A percentile compares a stretch with the other conserved stretches of the same genome.
These are phyloP conservation scores for Myotis vivesi DNA, from an alignment of 2,797 vertebrate species.

Conservation along the genomic window DNA sequence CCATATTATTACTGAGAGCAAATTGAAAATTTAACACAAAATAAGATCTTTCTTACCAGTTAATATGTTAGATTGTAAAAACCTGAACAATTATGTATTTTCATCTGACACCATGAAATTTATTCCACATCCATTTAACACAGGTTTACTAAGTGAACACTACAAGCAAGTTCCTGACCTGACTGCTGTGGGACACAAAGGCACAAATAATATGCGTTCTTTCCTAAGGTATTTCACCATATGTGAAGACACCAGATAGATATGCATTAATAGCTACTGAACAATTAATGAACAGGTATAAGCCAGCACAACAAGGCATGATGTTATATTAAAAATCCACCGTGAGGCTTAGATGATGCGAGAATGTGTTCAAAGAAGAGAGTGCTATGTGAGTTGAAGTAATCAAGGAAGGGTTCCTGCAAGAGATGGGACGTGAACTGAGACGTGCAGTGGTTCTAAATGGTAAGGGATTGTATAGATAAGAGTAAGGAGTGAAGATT, in stretches of 20 bases:
- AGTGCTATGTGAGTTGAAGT: background rate
- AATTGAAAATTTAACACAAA: conserved; percentile 31
- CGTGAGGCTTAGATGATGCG: background rate
- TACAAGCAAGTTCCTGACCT: background rate
- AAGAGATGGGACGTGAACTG: background rate
- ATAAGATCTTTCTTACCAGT: background rate
- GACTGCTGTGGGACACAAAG: background rate
- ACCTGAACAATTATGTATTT: background rate
- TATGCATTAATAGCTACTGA: background rate
- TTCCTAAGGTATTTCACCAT: background rate
- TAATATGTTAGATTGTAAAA: background rate
- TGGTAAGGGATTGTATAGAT: background rate
- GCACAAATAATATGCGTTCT: background rate
- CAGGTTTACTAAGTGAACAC: background rate
- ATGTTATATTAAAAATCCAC: conserved; percentile 37
- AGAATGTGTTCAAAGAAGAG: background rate
- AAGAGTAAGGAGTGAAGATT: background rate
- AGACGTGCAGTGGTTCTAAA: background rate
- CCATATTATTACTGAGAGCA: background rate
- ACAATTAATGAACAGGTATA: background rate
- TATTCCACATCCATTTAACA: background rate
- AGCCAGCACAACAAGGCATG: background rate
- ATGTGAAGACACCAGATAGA: background rate
- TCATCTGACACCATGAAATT: background rate
- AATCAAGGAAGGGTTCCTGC: background rate